These are phyloP conservation scores for Cecidostiba fungosa DNA, from an alignment of 2,888 invertebrate species.

Conservation along the genomic window DNA sequence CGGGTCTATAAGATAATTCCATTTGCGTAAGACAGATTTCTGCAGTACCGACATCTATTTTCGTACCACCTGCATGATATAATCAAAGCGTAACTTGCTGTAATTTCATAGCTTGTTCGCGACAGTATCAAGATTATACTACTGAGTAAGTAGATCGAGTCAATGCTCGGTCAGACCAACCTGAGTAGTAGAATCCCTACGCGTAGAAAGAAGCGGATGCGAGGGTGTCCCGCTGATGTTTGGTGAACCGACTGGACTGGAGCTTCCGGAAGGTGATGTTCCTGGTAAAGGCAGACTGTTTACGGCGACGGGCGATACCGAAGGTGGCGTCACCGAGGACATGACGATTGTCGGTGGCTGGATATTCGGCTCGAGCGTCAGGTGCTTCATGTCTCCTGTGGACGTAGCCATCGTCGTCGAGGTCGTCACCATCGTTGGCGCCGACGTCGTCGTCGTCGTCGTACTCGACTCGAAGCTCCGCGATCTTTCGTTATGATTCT, in stretches of 20 bases:
- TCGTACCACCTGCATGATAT: too few relatives aligned
- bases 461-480: constrained; percentile 80
- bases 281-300: constrained; percentile 79
- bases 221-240: constrained; percentile 80
- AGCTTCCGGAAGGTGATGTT: constrained; percentile 81
- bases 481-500: constrained; percentile 71
- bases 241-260: constrained; percentile 78
- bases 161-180: constrained; percentile 78
- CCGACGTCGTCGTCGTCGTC: constrained; percentile 87
- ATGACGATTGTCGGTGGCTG: constrained; percentile 89
- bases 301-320: constrained; percentile 87
- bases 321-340: constrained; percentile 91
- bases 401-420: constrained; percentile 90
- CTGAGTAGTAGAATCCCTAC: constrained; percentile 93
- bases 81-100: too few relatives aligned
- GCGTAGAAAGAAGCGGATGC: constrained; percentile 81
- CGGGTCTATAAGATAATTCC: too few relatives aligned
- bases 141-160: not conserved
- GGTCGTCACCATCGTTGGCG: constrained; percentile 90
- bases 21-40: not conserved
- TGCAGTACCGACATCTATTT: not conserved
- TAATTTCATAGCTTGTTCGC: too few relatives aligned
- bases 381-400: constrained; percentile 81
- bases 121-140: too few relatives aligned
- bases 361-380: constrained; percentile 70